Evolutionary conservation across 92 coral and sea anemone genomes (phyloP).

Genomic region (Parazoanthus atlanticus): DNA sequence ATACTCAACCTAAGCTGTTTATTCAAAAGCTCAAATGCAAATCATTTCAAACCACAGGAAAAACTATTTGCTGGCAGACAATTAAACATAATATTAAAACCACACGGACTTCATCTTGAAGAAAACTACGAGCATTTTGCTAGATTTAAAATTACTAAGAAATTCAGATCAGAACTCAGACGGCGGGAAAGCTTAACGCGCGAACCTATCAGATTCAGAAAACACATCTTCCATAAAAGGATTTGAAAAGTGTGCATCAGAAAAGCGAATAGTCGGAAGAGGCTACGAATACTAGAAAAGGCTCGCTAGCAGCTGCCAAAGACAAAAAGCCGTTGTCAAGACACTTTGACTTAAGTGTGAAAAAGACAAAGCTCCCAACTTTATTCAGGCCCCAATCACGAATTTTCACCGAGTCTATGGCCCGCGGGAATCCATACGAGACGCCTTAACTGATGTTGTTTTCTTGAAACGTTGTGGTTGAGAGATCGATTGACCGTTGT

Average conservation of each 20-base stretch:
- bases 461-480: not conserved
- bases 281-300: not conserved
- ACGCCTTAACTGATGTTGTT: not conserved
- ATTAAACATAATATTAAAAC: not conserved
- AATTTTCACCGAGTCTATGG: too few species aligned
- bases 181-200: not conserved
- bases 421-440: too few species aligned
- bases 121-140: not conserved
- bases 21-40: conserved; percentile 29
- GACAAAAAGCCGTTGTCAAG: conserved; percentile 28
- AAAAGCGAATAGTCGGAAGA: not conserved
- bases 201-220: not conserved
- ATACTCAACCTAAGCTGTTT: not conserved
- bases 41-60: not conserved
- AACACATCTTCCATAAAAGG: not conserved
- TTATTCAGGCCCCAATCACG: not conserved
- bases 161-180: too few species aligned
- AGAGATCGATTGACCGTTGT: not conserved
- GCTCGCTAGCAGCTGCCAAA: conserved; percentile 8
- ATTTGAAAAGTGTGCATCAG: not conserved
- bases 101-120: not conserved
- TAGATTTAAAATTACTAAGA: not conserved
- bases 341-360: not conserved
- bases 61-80: conserved; percentile 12
- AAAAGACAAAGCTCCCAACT: not conserved